Evolutionary conservation across 2,888 invertebrate species (phyloP).

Genomic region (Monopis laevigella): DNA sequence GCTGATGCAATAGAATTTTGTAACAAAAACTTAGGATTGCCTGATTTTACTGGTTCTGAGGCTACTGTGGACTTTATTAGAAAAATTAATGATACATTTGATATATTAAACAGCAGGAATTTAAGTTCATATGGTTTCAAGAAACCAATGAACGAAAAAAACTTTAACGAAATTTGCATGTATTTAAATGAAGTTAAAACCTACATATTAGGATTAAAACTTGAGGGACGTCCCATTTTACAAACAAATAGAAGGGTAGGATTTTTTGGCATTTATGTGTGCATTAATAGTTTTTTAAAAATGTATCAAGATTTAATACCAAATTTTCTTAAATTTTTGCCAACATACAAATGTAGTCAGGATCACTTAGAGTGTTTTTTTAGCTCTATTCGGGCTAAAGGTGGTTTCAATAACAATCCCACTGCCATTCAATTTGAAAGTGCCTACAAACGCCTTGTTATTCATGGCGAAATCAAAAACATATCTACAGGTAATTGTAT

Average conservation of each 20-base stretch:
- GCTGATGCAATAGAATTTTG: conserved; percentile 11
- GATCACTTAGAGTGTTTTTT: conserved; percentile 16
- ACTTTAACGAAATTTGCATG: not conserved
- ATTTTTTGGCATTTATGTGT: conserved; percentile 14
- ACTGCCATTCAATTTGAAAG: conserved; percentile 12
- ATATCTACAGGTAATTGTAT: conserved; percentile 1
- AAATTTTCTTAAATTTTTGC: conserved; percentile 10
- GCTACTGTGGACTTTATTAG: conserved; percentile 1
- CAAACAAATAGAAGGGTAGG: conserved; percentile 5
- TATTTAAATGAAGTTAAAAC: not conserved
- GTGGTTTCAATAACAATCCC: conserved; percentile 16
- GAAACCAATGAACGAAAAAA: not conserved
- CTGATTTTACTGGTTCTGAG: not conserved
- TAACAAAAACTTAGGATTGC: conserved; percentile 4
- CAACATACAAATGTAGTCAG: conserved; percentile 15
- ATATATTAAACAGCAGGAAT: not conserved
- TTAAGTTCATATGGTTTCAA: conserved; percentile 1
- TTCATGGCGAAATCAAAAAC: conserved; percentile 1
- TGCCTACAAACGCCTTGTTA: not conserved
- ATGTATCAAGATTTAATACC: conserved; percentile 7
- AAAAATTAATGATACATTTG: not conserved
- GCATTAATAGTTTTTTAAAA: conserved; percentile 11
- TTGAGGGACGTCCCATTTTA: not conserved
- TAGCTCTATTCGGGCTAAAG: conserved; percentile 15
- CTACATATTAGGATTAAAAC: not conserved